Evolutionary conservation across 92 coral and sea anemone species (phyloP).

Genomic region (Zoanthus sociatus): DNA sequence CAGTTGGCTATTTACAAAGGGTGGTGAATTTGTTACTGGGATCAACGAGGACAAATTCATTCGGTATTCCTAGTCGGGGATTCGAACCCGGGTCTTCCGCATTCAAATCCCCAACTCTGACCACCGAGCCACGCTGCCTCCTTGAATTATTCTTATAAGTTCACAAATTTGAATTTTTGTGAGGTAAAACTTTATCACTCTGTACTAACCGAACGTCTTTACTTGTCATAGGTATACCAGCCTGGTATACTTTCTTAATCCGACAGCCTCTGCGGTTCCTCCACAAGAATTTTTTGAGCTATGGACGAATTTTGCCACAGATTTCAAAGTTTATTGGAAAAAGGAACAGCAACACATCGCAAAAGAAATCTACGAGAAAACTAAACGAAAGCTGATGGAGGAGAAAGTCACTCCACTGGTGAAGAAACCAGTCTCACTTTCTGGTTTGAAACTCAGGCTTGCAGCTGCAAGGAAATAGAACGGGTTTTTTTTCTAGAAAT

Average conservation of each 20-base stretch:
- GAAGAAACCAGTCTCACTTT: constrained; percentile 78
- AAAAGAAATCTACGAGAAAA: constrained; percentile 82
- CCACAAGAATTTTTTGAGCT: constrained; percentile 89
- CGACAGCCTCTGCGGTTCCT: constrained; percentile 51
- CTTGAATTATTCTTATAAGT: no score
- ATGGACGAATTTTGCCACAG: constrained; percentile 78
- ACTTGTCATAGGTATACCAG: constrained; percentile 53
- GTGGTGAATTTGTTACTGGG: no score
- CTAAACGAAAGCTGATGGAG: constrained; percentile 75
- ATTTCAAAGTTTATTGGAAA: constrained; percentile 81
- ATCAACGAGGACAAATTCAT: no score
- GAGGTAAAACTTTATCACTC: no score
- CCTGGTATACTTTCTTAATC: constrained; percentile 71
- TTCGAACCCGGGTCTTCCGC: no score
- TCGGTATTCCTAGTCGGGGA: no score
- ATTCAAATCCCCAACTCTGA: no score
- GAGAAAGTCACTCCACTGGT: constrained; percentile 75
- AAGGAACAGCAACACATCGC: constrained; percentile 88
- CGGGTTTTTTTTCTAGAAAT: neutral
- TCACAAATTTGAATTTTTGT: no score
- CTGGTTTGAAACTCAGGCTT: constrained; percentile 79
- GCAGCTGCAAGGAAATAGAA: constrained; percentile 71
- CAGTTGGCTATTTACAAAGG: no score
- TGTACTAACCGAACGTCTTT: neutral
- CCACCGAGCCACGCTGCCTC: no score